Evolutionary conservation across 1,140 invertebrate genomes (phyloP).

Genomic region (Archivesica marissinica): DNA sequence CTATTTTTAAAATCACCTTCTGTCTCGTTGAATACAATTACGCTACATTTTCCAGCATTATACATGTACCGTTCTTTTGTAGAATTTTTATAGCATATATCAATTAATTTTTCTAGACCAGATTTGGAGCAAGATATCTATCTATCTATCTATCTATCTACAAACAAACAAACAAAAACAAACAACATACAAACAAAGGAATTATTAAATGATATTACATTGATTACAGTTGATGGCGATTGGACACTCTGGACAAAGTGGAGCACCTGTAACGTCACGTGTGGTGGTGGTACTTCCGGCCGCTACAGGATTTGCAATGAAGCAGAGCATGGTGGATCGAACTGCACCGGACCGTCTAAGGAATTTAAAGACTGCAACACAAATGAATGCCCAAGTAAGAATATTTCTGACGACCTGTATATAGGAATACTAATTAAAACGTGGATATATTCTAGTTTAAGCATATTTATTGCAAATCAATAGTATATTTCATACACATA

Average conservation of each 20-base stretch:
- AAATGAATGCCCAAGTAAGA: slow-evolving; percentile 68
- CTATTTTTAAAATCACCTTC: too few species aligned
- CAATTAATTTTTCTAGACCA: too few species aligned
- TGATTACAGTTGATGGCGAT: slow-evolving; percentile 69
- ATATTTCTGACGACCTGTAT: not conserved
- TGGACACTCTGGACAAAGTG: slow-evolving; percentile 73
- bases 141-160: too few species aligned
- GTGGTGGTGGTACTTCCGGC: slow-evolving; percentile 67
- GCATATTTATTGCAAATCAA: not conserved
- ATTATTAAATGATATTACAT: not conserved
- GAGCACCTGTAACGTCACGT: slow-evolving; percentile 68
- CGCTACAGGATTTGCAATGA: slow-evolving; percentile 67
- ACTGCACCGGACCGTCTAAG: slow-evolving; percentile 65
- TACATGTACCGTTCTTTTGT: too few species aligned
- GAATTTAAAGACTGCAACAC: slow-evolving; percentile 68
- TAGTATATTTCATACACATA: too few species aligned
- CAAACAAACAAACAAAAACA: too few species aligned
- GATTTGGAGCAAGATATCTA: too few species aligned
- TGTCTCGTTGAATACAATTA: too few species aligned
- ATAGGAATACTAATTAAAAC: not conserved
- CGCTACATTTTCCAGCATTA: too few species aligned
- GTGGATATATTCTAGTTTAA: not conserved
- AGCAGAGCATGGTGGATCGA: slow-evolving; percentile 69
- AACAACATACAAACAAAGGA: too few species aligned
- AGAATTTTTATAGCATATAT: too few species aligned